Evolutionary conservation across 2,888 invertebrate genomes (phyloP).

Genomic region (Drymonia ruficornis): DNA sequence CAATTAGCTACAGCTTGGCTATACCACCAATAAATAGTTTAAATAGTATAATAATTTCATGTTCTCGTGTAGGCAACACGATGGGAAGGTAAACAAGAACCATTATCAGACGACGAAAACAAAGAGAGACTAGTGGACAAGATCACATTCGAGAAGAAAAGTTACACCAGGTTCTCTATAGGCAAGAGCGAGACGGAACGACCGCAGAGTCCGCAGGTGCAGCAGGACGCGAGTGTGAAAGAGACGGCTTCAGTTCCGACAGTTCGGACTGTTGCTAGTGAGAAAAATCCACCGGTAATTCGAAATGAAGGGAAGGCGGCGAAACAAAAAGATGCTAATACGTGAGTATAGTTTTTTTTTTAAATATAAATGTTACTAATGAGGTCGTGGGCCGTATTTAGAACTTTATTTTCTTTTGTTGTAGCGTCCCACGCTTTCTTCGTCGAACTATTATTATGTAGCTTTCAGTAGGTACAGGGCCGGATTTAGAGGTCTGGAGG

Average conservation of each 20-base stretch:
- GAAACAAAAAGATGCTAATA: background rate
- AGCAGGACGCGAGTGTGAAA: background rate
- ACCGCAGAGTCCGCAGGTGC: conserved; percentile 1
- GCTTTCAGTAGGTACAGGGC: too few relatives aligned
- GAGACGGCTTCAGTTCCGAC: background rate
- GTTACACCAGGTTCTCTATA: conserved; percentile 40
- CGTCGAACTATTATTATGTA: too few relatives aligned
- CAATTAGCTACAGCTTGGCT: too few relatives aligned
- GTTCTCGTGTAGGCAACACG: conserved; percentile 19
- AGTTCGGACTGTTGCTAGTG: background rate
- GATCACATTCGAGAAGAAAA: conserved; percentile 40
- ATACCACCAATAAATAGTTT: too few relatives aligned
- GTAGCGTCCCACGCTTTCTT: too few relatives aligned
- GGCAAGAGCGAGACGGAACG: conserved; percentile 57
- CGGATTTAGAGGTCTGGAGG: too few relatives aligned
- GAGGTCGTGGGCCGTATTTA: too few relatives aligned
- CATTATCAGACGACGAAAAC: conserved; percentile 60
- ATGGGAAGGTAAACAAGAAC: conserved; percentile 69
- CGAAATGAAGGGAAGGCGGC: background rate
- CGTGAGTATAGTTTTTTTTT: too few relatives aligned
- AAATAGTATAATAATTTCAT: background rate
- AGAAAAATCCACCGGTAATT: background rate
- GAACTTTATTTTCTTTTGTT: too few relatives aligned
- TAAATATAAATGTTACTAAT: too few relatives aligned
- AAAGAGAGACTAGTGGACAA: conserved; percentile 30